Percentiles rank a stretch among this genome's conserved stretches.
phyloP scores from a whole-genome alignment of 2,888 invertebrate species.

The Pyrgus malvae region DNA sequence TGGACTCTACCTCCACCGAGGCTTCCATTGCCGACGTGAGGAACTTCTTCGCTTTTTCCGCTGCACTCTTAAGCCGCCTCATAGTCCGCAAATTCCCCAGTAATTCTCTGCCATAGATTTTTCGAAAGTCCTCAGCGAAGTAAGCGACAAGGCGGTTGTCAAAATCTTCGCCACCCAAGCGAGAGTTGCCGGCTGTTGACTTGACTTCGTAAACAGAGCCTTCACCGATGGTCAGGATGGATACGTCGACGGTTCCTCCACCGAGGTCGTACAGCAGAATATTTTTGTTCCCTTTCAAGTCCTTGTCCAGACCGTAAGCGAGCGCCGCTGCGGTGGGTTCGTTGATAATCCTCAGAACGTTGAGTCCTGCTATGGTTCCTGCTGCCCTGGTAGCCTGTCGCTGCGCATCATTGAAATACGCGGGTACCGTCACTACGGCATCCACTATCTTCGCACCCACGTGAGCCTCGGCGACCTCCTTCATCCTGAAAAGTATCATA shows the following conservation, averaged over 20 bases:
- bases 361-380: slow-evolving; percentile 56
- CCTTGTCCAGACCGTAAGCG: slow-evolving; percentile 54
- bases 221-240: slow-evolving; percentile 51
- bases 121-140: slow-evolving; percentile 59
- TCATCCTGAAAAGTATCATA: slow-evolving; percentile 63
- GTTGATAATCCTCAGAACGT: slow-evolving; percentile 57
- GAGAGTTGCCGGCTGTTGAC: slow-evolving; percentile 54
- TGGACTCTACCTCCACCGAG: slow-evolving; percentile 47
- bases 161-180: slow-evolving; percentile 66
- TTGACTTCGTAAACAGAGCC: slow-evolving; percentile 56
- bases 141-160: slow-evolving; percentile 60
- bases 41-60: slow-evolving; percentile 55
- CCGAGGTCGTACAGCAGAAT: slow-evolving; percentile 63
- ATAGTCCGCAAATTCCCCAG: slow-evolving; percentile 43
- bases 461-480: slow-evolving; percentile 56
- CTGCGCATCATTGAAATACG: slow-evolving; percentile 62
- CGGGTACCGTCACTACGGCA: slow-evolving; percentile 66
- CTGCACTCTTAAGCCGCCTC: slow-evolving; percentile 51
- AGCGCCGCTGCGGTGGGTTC: slow-evolving; percentile 66
- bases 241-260: slow-evolving; percentile 64
- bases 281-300: slow-evolving; percentile 45
- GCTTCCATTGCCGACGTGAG: slow-evolving; percentile 53
- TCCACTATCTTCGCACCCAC: slow-evolving; percentile 51
- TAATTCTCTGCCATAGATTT: slow-evolving; percentile 48
- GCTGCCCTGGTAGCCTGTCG: slow-evolving; percentile 58